Base-by-base conservation (phyloP, 2,113 vertebrate genomes). In the Marcusenius ussheri region DNA sequence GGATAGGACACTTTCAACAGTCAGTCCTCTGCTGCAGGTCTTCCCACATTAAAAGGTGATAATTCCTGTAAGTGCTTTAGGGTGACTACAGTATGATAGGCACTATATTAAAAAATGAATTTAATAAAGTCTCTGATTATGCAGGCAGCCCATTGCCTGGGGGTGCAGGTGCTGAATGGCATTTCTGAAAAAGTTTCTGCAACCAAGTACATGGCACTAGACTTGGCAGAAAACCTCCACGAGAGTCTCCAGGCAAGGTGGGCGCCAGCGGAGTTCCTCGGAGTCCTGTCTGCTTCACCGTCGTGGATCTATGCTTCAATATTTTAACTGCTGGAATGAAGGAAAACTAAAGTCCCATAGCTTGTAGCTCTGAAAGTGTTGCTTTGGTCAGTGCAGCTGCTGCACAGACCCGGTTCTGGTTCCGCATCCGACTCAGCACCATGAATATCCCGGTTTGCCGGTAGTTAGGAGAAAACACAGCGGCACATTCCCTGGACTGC, bases 51-150 rank as follows among this genome's bases (percentile, higher is more conserved):
- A 84, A 84, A 84, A 19, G 17, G 45, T 47, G 74, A 80, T 84
- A 24, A 46, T n/a, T 84, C 42, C 83, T 84, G 83, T 47, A 84
- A 47, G 2, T 39, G 45, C 42, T 84, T 84, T 84, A 47, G 83
- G 83, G 21, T 47, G 39, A 84, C 42, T 11, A 47, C 21, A 1
- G 21, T 84, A 47, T 47, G 83, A 84, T 47, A 45, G 83, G 21
- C 8, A 47, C 83, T 84, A 84, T 42, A 84, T 84, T 84, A 84
- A 47, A 84, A 47, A 84, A 84, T 24, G 15, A 84, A 84, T 84
- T 47, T 42, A 46, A 47, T 84, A 47, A 47, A n/a, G 39, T n/a
- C 45, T 47, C 45, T n/a, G 83, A 24, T 45, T 47, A 47, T 84
- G 45, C 31, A 46, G 83, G 42, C 19, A 46, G 39, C 42, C 83